Conservation (phyloP, 1,140 invertebrate genomes). For the Maconellicoccus hirsutus region DNA sequence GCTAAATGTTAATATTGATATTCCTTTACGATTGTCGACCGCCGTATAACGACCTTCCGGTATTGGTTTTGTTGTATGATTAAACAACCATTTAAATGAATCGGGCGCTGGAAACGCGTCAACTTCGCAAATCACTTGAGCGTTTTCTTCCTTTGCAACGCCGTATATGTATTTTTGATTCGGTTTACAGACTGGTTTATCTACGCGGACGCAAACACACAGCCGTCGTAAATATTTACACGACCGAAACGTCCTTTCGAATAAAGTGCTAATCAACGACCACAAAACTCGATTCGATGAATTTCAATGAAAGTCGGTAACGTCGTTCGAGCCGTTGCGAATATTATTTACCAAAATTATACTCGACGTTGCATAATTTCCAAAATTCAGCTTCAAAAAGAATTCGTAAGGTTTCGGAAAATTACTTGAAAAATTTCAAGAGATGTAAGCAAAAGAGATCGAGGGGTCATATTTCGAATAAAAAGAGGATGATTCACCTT, state of each 20-base stretch:
- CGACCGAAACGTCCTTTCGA: background rate
- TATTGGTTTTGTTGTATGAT: constrained; percentile 47
- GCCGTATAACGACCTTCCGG: constrained; percentile 24
- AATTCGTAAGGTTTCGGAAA: too few relatives aligned
- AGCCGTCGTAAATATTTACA: background rate
- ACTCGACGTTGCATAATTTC: too few relatives aligned
- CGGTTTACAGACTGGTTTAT: constrained; percentile 68
- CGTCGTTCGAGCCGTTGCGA: too few relatives aligned
- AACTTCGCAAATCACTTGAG: constrained; percentile 67
- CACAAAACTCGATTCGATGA: background rate
- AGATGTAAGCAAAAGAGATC: too few relatives aligned
- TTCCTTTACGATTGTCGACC: constrained; percentile 41
- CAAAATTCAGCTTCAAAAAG: too few relatives aligned
- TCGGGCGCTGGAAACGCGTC: constrained; percentile 74
- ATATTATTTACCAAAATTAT: too few relatives aligned
- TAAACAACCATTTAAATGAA: constrained; percentile 77
- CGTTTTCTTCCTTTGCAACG: constrained; percentile 68
- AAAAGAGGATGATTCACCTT: too few relatives aligned
- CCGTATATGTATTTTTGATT: constrained; percentile 71
- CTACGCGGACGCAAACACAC: constrained; percentile 37
- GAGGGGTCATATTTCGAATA: too few relatives aligned
- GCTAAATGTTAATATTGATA: constrained; percentile 56
- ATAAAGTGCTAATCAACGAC: background rate
- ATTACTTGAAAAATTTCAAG: too few relatives aligned
- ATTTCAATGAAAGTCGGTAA: too few relatives aligned